phyloP scores from a whole-genome alignment of 2,888 invertebrate species.

The Eumacrocentrus americanus region DNA sequence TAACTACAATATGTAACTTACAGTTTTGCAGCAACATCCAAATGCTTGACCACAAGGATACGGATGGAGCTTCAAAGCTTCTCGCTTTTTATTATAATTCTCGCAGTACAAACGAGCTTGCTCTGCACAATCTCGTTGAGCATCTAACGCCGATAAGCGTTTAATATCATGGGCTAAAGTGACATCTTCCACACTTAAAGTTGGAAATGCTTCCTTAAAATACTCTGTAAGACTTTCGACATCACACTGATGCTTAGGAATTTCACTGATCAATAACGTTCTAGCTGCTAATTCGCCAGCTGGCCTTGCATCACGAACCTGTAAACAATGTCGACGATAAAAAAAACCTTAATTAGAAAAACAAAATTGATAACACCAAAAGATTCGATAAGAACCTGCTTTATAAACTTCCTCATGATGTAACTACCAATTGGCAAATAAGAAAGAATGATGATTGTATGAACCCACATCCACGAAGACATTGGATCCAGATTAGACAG shows the following conservation, averaged over 20 bases:
- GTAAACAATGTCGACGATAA: no score
- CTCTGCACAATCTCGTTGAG: conserved; percentile 74
- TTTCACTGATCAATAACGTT: conserved; percentile 89
- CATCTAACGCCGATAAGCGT: conserved; percentile 76
- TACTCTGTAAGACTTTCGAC: conserved; percentile 65
- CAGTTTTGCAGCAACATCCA: conserved; percentile 76
- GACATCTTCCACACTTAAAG: conserved; percentile 82
- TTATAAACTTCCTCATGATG: conserved; percentile 80
- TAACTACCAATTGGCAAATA: conserved; percentile 84
- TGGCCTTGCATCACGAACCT: conserved; percentile 65
- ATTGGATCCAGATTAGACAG: conserved; percentile 82
- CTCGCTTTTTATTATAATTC: conserved; percentile 75
- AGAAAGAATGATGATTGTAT: conserved; percentile 80
- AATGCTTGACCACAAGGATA: conserved; percentile 67
- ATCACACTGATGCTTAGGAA: conserved; percentile 79
- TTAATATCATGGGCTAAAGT: conserved; percentile 89
- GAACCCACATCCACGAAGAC: conserved; percentile 87
- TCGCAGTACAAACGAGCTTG: conserved; percentile 84
- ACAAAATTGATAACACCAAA: neutral
- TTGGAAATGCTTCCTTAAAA: conserved; percentile 83
- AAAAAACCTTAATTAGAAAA: neutral
- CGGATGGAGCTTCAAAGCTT: conserved; percentile 76
- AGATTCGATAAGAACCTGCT: conserved; percentile 48
- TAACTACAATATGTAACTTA: conserved; percentile 40
- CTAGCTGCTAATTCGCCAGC: conserved; percentile 75